These are phyloP conservation scores for Novumbra hubbsi DNA, from an alignment of 2,797 vertebrate species.

Conservation along the genomic window DNA sequence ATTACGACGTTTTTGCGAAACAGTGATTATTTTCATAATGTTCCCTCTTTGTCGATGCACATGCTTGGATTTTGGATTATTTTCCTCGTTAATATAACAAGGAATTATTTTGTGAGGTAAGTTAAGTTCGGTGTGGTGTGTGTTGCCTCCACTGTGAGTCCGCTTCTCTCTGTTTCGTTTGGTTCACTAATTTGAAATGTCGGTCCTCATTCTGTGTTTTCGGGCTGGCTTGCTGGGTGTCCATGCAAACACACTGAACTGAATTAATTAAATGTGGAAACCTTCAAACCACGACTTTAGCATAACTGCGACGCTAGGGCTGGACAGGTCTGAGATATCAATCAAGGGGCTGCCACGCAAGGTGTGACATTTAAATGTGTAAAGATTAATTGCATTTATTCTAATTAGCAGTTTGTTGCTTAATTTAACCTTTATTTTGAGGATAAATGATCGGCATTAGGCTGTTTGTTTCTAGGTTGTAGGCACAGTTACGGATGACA, in stretches of 20 bases:
- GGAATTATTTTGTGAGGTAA: neutral
- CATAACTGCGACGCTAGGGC: neutral
- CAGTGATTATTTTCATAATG: neutral
- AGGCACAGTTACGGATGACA: neutral
- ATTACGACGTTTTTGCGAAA: slow-evolving; percentile 16
- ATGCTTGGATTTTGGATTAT: slow-evolving; percentile 21
- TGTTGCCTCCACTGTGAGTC: neutral
- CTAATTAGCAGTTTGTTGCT: neutral
- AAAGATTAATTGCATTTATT: neutral
- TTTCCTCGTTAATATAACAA: neutral
- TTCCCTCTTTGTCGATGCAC: neutral
- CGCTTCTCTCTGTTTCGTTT: neutral
- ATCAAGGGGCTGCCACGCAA: slow-evolving; percentile 13
- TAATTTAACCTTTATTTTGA: neutral
- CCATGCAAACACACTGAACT: neutral
- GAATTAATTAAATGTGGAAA: slow-evolving; percentile 1
- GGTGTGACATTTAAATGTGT: neutral
- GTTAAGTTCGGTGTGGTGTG: neutral
- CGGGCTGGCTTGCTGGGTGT: neutral
- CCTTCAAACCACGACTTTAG: neutral
- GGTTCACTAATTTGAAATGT: neutral
- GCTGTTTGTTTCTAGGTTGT: neutral
- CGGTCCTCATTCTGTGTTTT: slow-evolving; percentile 1
- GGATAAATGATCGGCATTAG: neutral
- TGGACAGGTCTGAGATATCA: slow-evolving; percentile 12